Evolutionary conservation across 2,888 invertebrate genomes (phyloP).

Genomic region (Desoria tigrina): DNA sequence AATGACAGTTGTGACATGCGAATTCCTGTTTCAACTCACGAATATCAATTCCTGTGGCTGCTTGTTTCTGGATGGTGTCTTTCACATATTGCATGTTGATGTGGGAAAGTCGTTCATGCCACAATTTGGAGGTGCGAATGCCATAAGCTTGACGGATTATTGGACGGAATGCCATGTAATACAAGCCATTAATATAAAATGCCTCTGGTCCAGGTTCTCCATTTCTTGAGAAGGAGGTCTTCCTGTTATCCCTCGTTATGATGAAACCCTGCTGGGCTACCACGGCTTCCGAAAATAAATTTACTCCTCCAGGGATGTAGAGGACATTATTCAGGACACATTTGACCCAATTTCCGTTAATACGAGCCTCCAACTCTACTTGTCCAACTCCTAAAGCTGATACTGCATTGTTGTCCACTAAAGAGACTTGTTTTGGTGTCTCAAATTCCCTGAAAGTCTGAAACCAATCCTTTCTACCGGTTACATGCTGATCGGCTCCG

Average conservation of each 20-base stretch:
- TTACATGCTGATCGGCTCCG: constrained; percentile 13
- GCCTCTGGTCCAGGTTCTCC: neutral
- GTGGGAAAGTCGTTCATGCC: constrained; percentile 23
- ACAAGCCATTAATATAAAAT: neutral
- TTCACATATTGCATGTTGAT: constrained; percentile 25
- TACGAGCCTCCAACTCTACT: neutral
- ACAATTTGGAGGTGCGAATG: neutral
- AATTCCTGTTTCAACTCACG: neutral
- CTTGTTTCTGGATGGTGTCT: constrained; percentile 18
- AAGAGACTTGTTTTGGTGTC: neutral
- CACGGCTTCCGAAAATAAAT: constrained; percentile 21
- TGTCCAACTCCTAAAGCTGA: neutral
- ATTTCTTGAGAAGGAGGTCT: neutral
- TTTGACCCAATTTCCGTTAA: neutral
- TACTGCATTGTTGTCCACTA: neutral
- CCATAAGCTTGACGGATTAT: too few species aligned
- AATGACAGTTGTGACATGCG: constrained; percentile 14
- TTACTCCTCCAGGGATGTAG: constrained; percentile 13
- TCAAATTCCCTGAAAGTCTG: neutral
- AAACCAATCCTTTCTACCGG: constrained; percentile 11
- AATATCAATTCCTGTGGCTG: constrained; percentile 22
- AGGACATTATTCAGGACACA: constrained; percentile 3
- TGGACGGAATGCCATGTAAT: neutral
- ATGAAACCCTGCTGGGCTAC: constrained; percentile 2
- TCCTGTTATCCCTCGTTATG: neutral